Percentiles rank a stretch among this genome's conserved stretches.
phyloP scores from a whole-genome alignment of 1,140 invertebrate species.

The Centruroides sculpturatus region DNA sequence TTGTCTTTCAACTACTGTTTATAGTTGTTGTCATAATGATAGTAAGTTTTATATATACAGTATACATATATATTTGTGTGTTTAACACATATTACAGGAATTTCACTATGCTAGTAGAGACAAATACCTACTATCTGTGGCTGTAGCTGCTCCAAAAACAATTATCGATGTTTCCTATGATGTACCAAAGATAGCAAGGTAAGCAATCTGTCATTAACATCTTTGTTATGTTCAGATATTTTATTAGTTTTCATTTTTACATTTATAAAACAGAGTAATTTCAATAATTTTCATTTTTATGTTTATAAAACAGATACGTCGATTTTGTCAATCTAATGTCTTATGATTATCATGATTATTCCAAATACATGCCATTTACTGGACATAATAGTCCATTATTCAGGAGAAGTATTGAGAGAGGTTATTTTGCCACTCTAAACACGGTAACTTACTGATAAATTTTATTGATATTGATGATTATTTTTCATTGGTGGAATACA shows the following conservation, averaged over 20 bases:
- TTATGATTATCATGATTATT: constrained; percentile 74
- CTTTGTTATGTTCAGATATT: too few species aligned
- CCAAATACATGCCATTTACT: constrained; percentile 56
- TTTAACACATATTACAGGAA: too few species aligned
- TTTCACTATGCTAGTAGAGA: too few species aligned
- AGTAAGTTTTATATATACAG: too few species aligned
- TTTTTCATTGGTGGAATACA: too few species aligned
- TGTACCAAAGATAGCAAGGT: constrained; percentile 55
- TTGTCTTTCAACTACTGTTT: too few species aligned
- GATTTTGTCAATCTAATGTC: constrained; percentile 80
- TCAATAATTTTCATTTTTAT: not conserved
- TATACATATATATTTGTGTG: too few species aligned
- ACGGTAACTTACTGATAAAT: constrained; percentile 31
- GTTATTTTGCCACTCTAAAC: constrained; percentile 55
- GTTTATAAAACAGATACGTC: constrained; percentile 40
- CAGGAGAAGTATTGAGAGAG: constrained; percentile 35
- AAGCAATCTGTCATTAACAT: constrained; percentile 19
- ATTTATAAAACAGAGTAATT: constrained; percentile 1
- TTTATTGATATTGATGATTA: too few species aligned
- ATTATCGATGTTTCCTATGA: constrained; percentile 61
- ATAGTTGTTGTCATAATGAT: too few species aligned
- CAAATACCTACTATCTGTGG: constrained; percentile 47
- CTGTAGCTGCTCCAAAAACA: constrained; percentile 54
- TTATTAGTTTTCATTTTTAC: not conserved
- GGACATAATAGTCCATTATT: constrained; percentile 68